phyloP scores from a whole-genome alignment of 2,797 vertebrate species.

The Chrysocyon brachyurus region DNA sequence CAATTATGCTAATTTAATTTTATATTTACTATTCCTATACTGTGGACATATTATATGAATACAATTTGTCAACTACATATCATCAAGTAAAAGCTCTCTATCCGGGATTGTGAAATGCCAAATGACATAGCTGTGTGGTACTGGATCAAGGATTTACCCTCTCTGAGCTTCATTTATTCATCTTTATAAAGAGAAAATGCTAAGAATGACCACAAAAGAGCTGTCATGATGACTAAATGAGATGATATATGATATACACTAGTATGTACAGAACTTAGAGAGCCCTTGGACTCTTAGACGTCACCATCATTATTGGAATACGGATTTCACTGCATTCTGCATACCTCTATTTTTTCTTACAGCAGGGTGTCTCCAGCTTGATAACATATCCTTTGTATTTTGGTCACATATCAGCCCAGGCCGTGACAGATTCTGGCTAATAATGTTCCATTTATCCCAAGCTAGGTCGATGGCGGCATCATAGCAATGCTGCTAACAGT shows the following conservation, averaged over 20 bases:
- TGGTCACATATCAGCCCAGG: constrained; percentile 42
- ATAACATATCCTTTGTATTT: constrained; percentile 33
- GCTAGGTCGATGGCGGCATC: neutral
- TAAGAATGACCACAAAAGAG: neutral
- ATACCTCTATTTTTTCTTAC: neutral
- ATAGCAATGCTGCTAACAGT: neutral
- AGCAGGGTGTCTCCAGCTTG: neutral
- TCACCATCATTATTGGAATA: neutral
- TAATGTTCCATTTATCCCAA: constrained; percentile 57
- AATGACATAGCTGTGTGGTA: neutral
- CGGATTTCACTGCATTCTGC: neutral
- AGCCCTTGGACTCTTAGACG: neutral
- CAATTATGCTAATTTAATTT: neutral
- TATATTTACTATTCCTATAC: neutral
- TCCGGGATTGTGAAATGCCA: neutral
- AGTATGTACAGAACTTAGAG: neutral
- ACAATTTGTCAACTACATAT: neutral
- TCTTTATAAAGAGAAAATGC: neutral
- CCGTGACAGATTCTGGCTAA: constrained; percentile 6
- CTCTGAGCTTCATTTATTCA: neutral
- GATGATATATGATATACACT: neutral
- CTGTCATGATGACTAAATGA: neutral
- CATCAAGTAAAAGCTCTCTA: constrained; percentile 14
- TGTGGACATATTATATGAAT: neutral
- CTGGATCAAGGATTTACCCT: neutral